phyloP scores from a whole-genome alignment of 2,797 vertebrate genomes.

The Neopelma chrysocephalum region DNA sequence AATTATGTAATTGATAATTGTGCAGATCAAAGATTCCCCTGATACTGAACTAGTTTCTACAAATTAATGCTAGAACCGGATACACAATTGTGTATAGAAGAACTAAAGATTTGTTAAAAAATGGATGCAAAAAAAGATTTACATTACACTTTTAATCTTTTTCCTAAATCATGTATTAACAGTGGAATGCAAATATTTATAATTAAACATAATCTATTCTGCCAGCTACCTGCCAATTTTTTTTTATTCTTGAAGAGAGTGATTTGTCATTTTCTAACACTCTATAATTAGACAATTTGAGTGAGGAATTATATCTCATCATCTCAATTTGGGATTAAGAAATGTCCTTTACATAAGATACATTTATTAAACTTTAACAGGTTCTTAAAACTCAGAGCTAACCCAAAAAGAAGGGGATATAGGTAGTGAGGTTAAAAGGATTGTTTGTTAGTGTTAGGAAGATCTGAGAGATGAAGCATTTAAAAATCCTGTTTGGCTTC shows the following conservation, averaged over 20 bases:
- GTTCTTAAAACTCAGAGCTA: not conserved
- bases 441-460: not conserved
- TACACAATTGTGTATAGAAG: not conserved
- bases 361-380: not conserved
- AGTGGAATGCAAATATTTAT: not conserved
- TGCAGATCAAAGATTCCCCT: not conserved
- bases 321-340: not conserved
- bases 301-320: not conserved
- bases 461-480: not conserved
- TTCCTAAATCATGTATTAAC: not conserved
- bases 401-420: not conserved
- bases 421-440: not conserved
- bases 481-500: not conserved
- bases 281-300: not conserved
- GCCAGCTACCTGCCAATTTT: not conserved
- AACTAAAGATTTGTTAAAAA: not conserved
- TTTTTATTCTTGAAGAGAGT: not conserved
- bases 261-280: not conserved
- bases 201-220: not conserved
- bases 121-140: not conserved
- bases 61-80: not conserved
- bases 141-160: not conserved
- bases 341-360: not conserved
- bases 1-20: conserved; percentile 35
- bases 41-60: not conserved